A percentile compares a stretch with the other conserved stretches of the same genome.
These are phyloP conservation scores for Ailuropoda melanoleuca DNA, from an alignment of 2,113 vertebrate genomes.

Conservation along the genomic window DNA sequence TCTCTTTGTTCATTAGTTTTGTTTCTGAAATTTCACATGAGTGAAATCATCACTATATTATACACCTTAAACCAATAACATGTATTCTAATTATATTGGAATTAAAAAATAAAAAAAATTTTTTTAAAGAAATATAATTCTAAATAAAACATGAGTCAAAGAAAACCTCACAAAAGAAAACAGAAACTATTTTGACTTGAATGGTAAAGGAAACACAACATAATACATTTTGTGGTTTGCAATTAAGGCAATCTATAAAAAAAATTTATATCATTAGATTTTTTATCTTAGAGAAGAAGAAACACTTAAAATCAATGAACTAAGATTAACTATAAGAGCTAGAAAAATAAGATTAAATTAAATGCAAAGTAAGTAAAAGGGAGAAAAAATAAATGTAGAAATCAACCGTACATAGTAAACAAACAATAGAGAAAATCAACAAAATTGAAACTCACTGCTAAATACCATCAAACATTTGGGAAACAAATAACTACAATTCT, in stretches of 20 bases:
- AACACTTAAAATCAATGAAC: neutral
- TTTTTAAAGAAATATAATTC: neutral
- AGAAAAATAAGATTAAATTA: neutral
- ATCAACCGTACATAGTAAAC: neutral
- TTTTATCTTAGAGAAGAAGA: neutral
- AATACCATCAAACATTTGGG: neutral
- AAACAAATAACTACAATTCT: neutral
- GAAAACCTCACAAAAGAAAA: neutral
- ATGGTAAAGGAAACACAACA: neutral
- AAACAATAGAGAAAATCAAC: constrained; percentile 13
- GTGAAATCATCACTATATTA: neutral
- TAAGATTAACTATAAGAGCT: neutral
- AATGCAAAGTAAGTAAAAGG: neutral
- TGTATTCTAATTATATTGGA: neutral
- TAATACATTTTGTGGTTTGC: neutral
- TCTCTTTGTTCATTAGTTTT: neutral
- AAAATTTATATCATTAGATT: neutral
- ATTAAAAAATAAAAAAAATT: neutral
- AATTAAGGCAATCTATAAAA: neutral
- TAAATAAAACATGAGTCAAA: neutral
- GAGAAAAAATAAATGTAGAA: neutral
- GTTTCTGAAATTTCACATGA: neutral
- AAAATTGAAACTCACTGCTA: constrained; percentile 25
- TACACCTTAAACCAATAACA: neutral
- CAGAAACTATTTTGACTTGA: neutral